Conservation (phyloP, 1,140 invertebrate species). For the Aphidius gifuensis region DNA sequence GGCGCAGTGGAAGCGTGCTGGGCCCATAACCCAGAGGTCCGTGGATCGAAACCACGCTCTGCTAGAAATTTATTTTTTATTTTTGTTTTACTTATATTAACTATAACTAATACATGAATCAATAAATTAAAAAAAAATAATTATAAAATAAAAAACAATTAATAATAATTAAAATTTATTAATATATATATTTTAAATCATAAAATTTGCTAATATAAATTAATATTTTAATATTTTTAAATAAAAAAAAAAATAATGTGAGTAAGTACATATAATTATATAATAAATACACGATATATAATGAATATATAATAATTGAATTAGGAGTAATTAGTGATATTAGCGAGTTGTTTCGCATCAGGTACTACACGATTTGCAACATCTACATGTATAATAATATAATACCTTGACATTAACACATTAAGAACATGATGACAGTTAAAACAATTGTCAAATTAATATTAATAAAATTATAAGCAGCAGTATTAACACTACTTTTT, state of each 20-base stretch:
- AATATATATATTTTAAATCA: neutral
- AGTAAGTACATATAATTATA: neutral
- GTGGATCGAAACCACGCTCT: conserved; percentile 95
- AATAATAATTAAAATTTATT: neutral
- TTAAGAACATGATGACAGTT: conserved; percentile 5
- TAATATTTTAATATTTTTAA: neutral
- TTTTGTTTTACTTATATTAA: neutral
- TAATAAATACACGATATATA: no score
- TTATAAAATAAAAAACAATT: no score
- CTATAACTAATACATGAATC: no score
- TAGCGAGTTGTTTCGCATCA: conserved; percentile 13
- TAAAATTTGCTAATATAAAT: neutral
- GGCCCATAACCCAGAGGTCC: conserved; percentile 97
- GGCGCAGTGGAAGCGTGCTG: conserved; percentile 97
- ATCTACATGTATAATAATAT: no score
- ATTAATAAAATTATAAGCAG: neutral
- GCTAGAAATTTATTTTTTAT: conserved; percentile 56
- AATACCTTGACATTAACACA: neutral
- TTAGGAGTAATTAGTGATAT: conserved; percentile 10
- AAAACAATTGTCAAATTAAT: conserved; percentile 1
- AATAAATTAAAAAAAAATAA: neutral
- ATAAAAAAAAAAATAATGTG: conserved; percentile 2
- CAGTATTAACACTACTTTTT: conserved; percentile 5
- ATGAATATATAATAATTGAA: neutral
- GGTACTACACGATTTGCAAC: neutral